Evolutionary conservation across 1,140 invertebrate species (phyloP), one percentile per base, ranked within the genome.

Genomic region (Eurosta solidaginis): DNA sequence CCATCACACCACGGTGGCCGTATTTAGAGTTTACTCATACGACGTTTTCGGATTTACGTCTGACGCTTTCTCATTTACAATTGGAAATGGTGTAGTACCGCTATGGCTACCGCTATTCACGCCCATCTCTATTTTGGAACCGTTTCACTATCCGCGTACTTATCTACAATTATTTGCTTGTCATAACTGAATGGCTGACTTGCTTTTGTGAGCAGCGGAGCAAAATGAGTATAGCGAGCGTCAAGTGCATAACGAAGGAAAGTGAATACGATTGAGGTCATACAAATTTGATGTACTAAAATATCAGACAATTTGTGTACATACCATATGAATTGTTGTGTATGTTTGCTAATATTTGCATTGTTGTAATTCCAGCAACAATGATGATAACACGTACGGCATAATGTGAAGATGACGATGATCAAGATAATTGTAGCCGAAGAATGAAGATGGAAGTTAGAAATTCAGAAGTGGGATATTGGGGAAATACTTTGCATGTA

Each of bases 191-290:
- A 36, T 33, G 49, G 22, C 45, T 47, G 45, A 47, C 45, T 47
- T 12, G 14, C 45, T 47, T n/a, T 14, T 47, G 45, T 47, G 10
- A 68, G 59, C 33, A n/a, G n/a, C n/a, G n/a, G 59, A 42, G 36
- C 59, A 33, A 29, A 22, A 40, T 68, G 59, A 68, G 59, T 40
- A n/a, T n/a, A n/a, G n/a, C 40, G 59, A 68, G 33, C 59, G 59
- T 68, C 59, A 68, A 68, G 59, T 68, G 59, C 59, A 33, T 33
- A n/a, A 29, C 33, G 59, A 68, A 40, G 59, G 59, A 68, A 68
- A 68, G 59, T 68, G 59, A 68, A 68, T 10, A 68, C 59, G 40
- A 68, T 68, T 68, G 59, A 40, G 59, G 59, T 68, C 59, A 68
- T 68, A 40, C 59, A 68, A 68, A 40, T 40, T 68, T 68, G 36